Percentiles rank a stretch among this genome's conserved stretches.
phyloP scores from a whole-genome alignment of 2,797 vertebrate genomes.

The Tinamus major region DNA sequence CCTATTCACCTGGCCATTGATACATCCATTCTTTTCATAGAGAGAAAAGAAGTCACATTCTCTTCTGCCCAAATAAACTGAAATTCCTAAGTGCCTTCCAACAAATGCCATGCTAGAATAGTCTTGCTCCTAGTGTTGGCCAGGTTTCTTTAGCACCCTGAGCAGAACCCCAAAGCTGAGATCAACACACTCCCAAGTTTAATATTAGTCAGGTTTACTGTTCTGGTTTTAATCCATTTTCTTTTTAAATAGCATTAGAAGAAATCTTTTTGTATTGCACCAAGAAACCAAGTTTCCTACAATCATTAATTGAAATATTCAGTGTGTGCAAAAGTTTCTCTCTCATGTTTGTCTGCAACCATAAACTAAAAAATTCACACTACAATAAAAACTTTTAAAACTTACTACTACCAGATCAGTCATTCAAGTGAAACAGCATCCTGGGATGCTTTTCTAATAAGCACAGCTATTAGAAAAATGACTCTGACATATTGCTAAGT shows the following conservation, averaged over 20 bases:
- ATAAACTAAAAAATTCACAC: background rate
- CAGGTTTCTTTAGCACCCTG: background rate
- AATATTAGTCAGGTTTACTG: background rate
- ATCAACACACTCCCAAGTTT: background rate
- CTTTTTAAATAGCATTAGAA: background rate
- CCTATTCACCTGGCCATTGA: rapidly evolving
- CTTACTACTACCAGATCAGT: background rate
- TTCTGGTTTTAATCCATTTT: background rate
- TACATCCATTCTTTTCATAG: background rate
- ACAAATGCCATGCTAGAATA: background rate
- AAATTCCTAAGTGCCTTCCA: background rate
- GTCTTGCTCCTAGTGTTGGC: background rate
- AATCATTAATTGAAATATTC: background rate
- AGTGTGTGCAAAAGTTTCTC: too few relatives aligned
- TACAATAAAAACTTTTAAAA: background rate
- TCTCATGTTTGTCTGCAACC: background rate
- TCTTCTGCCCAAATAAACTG: background rate
- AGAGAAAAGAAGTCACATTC: background rate
- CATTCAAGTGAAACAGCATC: background rate
- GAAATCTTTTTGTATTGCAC: background rate
- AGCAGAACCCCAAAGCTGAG: background rate
- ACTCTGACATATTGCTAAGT: background rate
- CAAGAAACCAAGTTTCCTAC: background rate
- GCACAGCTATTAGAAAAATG: background rate
- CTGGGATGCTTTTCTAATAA: background rate